These are phyloP conservation scores for Drusus annulatus DNA, from an alignment of 1,140 invertebrate genomes.

Conservation along the genomic window DNA sequence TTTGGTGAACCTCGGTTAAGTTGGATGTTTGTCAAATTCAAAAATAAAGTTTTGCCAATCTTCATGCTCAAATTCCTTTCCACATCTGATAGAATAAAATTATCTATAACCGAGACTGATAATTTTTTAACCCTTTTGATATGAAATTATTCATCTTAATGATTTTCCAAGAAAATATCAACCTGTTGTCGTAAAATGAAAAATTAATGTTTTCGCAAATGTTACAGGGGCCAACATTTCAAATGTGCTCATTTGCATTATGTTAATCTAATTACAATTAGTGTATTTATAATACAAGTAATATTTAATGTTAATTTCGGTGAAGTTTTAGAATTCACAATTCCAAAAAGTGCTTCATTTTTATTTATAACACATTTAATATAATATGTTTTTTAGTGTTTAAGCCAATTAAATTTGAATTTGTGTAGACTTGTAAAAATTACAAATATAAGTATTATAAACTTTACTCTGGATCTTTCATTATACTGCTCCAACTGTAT, in stretches of 20 bases:
- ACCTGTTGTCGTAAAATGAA: conserved; percentile 7
- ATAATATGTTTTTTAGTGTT: conserved; percentile 33
- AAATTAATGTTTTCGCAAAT: background rate
- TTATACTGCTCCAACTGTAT: no score
- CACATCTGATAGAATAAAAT: background rate
- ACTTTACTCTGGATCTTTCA: background rate
- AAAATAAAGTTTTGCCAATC: background rate
- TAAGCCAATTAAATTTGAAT: conserved; percentile 39
- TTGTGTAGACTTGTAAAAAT: conserved; percentile 38
- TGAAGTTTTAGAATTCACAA: conserved; percentile 36
- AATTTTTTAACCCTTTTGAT: conserved; percentile 13
- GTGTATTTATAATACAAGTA: conserved; percentile 10
- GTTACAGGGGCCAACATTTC: conserved; percentile 49
- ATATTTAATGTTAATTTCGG: conserved; percentile 15
- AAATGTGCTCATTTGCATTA: conserved; percentile 47
- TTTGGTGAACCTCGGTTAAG: background rate
- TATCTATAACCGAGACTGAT: conserved; percentile 35
- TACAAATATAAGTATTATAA: conserved; percentile 37
- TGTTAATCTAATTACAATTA: conserved; percentile 19
- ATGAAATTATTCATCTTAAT: background rate
- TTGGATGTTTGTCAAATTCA: background rate
- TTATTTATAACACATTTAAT: conserved; percentile 37
- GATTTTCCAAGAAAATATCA: conserved; percentile 14
- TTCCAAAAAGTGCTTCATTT: conserved; percentile 44
- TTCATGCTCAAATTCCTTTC: conserved; percentile 3